Evolutionary conservation across 2,797 vertebrate species (phyloP).

Genomic region (Coluber constrictor): DNA sequence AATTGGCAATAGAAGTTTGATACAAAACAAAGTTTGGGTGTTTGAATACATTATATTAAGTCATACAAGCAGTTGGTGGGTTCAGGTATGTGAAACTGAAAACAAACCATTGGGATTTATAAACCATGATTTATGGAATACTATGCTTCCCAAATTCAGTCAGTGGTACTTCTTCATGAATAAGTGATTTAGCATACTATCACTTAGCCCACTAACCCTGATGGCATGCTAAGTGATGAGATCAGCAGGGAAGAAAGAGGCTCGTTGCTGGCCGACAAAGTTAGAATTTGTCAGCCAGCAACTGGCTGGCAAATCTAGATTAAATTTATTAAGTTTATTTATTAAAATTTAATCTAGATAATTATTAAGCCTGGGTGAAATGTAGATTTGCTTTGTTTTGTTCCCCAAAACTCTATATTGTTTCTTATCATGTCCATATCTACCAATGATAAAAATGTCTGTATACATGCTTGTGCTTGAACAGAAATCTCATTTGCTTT

Average conservation of each 20-base stretch:
- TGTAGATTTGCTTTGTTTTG: neutral
- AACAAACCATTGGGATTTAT: neutral
- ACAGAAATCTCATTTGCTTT: neutral
- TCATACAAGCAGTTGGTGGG: neutral
- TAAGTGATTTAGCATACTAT: neutral
- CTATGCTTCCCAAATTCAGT: neutral
- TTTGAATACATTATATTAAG: neutral
- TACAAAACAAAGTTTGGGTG: neutral
- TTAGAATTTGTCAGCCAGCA: neutral
- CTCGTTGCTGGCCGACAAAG: neutral
- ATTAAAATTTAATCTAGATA: neutral
- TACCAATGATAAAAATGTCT: neutral
- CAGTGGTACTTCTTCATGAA: neutral
- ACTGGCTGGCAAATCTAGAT: too few relatives aligned
- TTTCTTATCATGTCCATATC: neutral
- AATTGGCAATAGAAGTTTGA: neutral
- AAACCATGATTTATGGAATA: neutral
- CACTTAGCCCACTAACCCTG: neutral
- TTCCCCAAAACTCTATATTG: neutral
- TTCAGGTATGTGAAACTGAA: neutral
- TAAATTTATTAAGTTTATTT: too few relatives aligned
- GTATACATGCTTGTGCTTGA: neutral
- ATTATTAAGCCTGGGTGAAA: neutral
- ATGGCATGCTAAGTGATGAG: neutral
- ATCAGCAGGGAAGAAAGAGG: neutral